Percentiles rank a stretch among this genome's conserved stretches.
Evolutionary conservation across 2,797 vertebrate species (phyloP).

Genomic region (Anomalospiza imberbis): DNA sequence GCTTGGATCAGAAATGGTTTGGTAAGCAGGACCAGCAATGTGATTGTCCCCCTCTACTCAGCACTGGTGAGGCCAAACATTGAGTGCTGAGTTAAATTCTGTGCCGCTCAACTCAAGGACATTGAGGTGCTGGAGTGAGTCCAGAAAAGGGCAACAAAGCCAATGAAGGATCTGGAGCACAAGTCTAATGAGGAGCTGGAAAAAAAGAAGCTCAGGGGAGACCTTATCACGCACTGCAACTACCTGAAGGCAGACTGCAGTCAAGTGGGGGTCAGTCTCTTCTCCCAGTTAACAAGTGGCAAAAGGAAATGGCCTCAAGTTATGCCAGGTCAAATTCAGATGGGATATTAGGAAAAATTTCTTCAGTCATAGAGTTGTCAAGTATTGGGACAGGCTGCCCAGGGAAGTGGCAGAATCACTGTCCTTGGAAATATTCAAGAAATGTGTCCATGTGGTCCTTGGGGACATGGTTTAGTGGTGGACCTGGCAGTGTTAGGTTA

Average conservation of each 20-base stretch:
- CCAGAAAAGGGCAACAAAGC: neutral
- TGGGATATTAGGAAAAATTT: neutral
- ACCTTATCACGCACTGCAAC: rapidly evolving
- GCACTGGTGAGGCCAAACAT: neutral
- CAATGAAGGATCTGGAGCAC: neutral
- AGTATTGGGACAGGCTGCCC: neutral
- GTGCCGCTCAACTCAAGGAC: rapidly evolving
- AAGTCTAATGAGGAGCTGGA: neutral
- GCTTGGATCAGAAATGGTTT: neutral
- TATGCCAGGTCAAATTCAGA: neutral
- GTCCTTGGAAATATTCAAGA: neutral
- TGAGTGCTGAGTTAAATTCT: neutral
- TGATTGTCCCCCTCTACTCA: rapidly evolving
- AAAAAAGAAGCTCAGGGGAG: neutral
- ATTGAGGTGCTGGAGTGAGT: neutral
- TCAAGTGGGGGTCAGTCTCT: neutral
- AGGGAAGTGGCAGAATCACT: neutral
- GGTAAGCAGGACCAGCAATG: neutral
- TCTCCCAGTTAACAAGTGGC: neutral
- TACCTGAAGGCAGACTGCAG: neutral
- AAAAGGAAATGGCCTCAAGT: neutral
- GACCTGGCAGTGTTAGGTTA: neutral
- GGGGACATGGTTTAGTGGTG: neutral
- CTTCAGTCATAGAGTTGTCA: neutral
- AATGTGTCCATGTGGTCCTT: rapidly evolving